These are phyloP conservation scores for Synaphobranchus kaupii DNA, from an alignment of 2,797 vertebrate species.

Conservation along the genomic window DNA sequence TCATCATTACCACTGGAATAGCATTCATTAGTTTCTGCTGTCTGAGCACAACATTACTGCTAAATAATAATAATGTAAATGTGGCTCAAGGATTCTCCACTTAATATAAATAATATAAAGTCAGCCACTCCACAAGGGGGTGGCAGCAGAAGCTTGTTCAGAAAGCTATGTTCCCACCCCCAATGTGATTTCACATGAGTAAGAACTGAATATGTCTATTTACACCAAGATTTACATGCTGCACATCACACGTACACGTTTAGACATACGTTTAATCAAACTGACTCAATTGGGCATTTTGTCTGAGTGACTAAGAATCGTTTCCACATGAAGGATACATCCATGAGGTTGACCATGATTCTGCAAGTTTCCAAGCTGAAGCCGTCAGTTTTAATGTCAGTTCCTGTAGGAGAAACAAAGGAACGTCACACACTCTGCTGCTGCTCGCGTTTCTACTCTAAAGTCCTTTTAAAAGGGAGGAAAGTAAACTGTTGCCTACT, in stretches of 20 bases:
- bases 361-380: slow-evolving; percentile 83
- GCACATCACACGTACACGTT: neutral
- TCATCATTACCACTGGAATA: neutral
- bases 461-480: neutral
- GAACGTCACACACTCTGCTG: neutral
- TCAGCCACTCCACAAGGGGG: neutral
- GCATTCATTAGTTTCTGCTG: neutral
- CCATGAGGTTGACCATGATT: slow-evolving; percentile 86
- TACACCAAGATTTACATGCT: neutral
- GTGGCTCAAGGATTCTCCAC: neutral
- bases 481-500: slow-evolving; percentile 63
- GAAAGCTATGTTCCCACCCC: neutral
- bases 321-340: slow-evolving; percentile 79
- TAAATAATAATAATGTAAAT: neutral
- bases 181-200: neutral
- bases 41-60: neutral
- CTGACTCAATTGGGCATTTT: neutral
- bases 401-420: slow-evolving; percentile 63
- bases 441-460: neutral
- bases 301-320: neutral
- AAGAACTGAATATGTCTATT: neutral
- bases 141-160: neutral
- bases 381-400: slow-evolving; percentile 82
- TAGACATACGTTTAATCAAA: neutral
- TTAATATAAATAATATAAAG: too few relatives aligned